phyloP scores from a whole-genome alignment of 2,888 invertebrate genomes.

The Andrena camellia region DNA sequence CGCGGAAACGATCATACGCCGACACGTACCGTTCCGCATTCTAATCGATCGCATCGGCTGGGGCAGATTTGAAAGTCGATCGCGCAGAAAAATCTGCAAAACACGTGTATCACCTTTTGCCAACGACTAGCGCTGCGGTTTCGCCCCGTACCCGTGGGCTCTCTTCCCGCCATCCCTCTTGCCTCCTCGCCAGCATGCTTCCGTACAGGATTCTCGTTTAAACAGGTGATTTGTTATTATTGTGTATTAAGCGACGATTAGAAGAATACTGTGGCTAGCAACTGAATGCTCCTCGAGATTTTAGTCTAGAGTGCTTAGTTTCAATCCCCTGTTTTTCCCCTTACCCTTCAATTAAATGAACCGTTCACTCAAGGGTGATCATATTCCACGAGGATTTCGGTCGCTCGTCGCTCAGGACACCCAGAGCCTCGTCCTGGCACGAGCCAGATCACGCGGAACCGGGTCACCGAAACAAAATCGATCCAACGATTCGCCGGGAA shows the following conservation, averaged over 20 bases:
- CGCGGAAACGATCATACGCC: conserved; percentile 33
- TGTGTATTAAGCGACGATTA: too few species aligned
- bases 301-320: too few species aligned
- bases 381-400: neutral
- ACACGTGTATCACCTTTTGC: conserved; percentile 69
- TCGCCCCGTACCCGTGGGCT: neutral
- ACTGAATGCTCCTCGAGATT: too few species aligned
- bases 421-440: conserved; percentile 21
- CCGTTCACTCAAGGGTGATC: too few species aligned
- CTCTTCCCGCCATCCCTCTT: conserved; percentile 38
- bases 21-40: conserved; percentile 58
- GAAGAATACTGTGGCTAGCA: too few species aligned
- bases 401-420: neutral
- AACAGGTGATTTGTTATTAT: neutral
- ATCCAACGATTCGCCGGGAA: conserved; percentile 54
- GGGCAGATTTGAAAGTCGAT: conserved; percentile 72
- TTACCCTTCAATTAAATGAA: too few species aligned
- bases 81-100: conserved; percentile 66
- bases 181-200: conserved; percentile 11
- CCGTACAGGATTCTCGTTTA: neutral
- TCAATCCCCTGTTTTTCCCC: too few species aligned
- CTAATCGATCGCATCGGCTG: conserved; percentile 61
- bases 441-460: conserved; percentile 47
- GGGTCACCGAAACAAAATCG: conserved; percentile 68
- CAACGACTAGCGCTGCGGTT: conserved; percentile 11